Evolutionary conservation across 1,140 invertebrate genomes (phyloP).

Genomic region (Saccostrea cuccullata): DNA sequence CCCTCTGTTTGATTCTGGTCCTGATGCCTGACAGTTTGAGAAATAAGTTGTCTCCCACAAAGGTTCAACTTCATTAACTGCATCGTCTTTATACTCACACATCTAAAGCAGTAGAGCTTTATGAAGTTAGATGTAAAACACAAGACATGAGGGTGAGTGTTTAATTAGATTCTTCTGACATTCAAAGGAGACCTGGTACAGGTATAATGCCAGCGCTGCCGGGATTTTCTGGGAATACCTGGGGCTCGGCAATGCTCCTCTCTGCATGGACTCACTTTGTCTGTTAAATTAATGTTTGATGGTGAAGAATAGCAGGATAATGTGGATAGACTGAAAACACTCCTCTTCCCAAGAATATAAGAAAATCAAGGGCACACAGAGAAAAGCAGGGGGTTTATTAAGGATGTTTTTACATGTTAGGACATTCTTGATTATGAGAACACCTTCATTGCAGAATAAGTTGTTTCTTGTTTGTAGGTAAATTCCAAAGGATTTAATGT

Average conservation of each 20-base stretch:
- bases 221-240: slow-evolving; percentile 9
- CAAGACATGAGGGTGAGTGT: slow-evolving; percentile 3
- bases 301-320: slow-evolving; percentile 19
- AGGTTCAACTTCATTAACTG: slow-evolving; percentile 23
- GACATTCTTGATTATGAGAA: background rate
- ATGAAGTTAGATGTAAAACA: slow-evolving; percentile 34
- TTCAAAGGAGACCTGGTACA: slow-evolving; percentile 1
- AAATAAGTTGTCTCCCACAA: background rate
- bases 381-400: background rate
- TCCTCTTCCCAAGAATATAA: background rate
- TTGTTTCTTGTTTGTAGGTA: background rate
- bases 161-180: slow-evolving; percentile 27
- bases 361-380: background rate
- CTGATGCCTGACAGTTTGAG: background rate
- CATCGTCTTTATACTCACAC: background rate
- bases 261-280: slow-evolving; percentile 35
- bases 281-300: background rate
- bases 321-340: background rate
- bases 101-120: slow-evolving; percentile 11
- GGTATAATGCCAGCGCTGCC: slow-evolving; percentile 4
- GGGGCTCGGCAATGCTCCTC: slow-evolving; percentile 20
- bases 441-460: background rate
- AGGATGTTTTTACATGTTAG: background rate
- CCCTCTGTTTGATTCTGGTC: slow-evolving; percentile 14
- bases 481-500: slow-evolving; percentile 3